A percentile compares a stretch with the other conserved stretches of the same genome.
These are phyloP conservation scores for Paralichthys olivaceus DNA, from an alignment of 2,113 vertebrate species.

Conservation along the genomic window DNA sequence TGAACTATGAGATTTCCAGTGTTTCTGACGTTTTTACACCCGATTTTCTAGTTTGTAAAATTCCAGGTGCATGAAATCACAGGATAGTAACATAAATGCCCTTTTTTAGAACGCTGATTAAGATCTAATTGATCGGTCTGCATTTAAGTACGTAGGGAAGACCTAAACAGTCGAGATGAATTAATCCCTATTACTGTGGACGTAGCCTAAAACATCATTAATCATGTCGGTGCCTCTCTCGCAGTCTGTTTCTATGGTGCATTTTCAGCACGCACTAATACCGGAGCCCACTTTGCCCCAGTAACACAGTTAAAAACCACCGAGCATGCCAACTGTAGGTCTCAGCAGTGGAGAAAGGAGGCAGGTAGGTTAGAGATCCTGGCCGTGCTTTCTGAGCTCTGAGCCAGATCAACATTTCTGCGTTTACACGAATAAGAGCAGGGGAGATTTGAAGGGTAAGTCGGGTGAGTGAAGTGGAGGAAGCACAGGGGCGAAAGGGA, in stretches of 20 bases:
- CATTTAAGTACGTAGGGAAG: neutral
- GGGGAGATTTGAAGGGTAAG: neutral
- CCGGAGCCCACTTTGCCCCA: constrained; percentile 65
- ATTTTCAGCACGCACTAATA: constrained; percentile 44
- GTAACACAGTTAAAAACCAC: constrained; percentile 67
- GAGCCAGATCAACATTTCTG: constrained; percentile 40
- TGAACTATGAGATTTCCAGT: too few relatives aligned
- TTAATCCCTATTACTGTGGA: constrained; percentile 15
- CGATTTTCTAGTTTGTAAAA: too few relatives aligned
- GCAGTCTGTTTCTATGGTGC: constrained; percentile 15
- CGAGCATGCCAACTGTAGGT: constrained; percentile 50
- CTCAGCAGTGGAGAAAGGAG: constrained; percentile 47
- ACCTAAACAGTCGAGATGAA: neutral
- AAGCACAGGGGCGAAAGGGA: constrained; percentile 8
- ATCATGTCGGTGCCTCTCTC: constrained; percentile 5
- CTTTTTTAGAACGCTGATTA: neutral
- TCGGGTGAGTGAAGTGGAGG: constrained; percentile 1
- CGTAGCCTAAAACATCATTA: neutral
- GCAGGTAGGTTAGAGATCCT: constrained; percentile 37
- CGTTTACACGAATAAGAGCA: constrained; percentile 20
- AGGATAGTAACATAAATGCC: too few relatives aligned
- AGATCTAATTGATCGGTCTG: neutral
- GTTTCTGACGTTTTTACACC: too few relatives aligned
- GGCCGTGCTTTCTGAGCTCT: constrained; percentile 3
- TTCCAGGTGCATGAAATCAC: too few relatives aligned